phyloP scores from a whole-genome alignment of 1,140 invertebrate genomes.

The Zaprionus capensis region DNA sequence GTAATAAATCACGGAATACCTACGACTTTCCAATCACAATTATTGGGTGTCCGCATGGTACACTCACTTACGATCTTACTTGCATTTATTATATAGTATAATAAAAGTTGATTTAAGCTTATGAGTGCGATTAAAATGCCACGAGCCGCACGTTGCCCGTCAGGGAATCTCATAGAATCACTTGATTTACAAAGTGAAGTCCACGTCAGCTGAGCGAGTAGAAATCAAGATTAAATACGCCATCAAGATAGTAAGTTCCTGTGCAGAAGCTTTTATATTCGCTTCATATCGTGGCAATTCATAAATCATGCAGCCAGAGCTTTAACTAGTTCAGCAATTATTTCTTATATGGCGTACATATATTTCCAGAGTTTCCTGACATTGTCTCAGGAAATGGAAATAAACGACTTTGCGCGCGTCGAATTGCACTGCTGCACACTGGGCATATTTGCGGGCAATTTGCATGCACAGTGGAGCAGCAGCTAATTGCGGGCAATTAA shows the following conservation, averaged over 20 bases:
- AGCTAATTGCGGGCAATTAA: conserved; percentile 53
- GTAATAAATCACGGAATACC: background rate
- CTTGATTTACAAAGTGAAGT: conserved; percentile 48
- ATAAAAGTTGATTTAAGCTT: conserved; percentile 45
- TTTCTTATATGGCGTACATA: conserved; percentile 2
- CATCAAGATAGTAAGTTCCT: background rate
- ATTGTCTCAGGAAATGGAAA: conserved; percentile 12
- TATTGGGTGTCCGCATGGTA: background rate
- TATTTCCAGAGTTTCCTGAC: conserved; percentile 8
- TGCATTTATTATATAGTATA: background rate
- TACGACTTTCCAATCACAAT: background rate
- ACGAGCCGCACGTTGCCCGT: conserved; percentile 49
- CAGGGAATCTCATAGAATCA: conserved; percentile 10
- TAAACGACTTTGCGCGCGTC: background rate
- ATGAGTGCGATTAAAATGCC: conserved; percentile 48
- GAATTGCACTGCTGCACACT: background rate
- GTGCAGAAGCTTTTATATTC: conserved; percentile 8
- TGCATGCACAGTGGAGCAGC: conserved; percentile 32
- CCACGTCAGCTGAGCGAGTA: background rate
- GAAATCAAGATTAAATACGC: conserved; percentile 2
- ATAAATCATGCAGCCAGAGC: background rate
- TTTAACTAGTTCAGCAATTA: background rate
- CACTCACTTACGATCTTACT: background rate
- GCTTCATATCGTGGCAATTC: background rate
- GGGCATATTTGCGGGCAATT: conserved; percentile 18